These are phyloP conservation scores for Pantherophis alleghaniensis DNA, from an alignment of 2,797 vertebrate genomes.

Conservation along the genomic window DNA sequence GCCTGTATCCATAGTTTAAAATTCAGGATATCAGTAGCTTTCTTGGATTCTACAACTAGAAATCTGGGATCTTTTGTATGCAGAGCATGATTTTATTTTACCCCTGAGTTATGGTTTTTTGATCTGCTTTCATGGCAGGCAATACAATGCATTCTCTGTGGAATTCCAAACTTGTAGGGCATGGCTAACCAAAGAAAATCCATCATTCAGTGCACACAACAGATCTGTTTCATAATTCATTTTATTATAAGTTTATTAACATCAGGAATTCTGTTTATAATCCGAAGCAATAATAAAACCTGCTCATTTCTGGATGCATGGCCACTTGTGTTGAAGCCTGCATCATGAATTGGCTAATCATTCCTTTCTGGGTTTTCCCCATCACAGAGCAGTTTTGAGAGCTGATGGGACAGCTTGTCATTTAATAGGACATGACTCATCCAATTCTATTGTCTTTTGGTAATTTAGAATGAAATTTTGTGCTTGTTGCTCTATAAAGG, in stretches of 20 bases:
- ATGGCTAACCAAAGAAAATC: not conserved
- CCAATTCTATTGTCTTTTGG: slow-evolving; percentile 2
- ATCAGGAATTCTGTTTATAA: not conserved
- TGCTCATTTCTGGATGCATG: not conserved
- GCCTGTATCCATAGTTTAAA: not conserved
- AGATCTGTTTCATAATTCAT: not conserved
- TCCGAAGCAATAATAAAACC: slow-evolving; percentile 4
- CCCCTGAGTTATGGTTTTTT: not conserved
- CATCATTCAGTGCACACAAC: not conserved
- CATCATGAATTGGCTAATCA: not conserved
- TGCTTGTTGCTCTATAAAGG: slow-evolving; percentile 29
- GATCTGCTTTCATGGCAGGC: not conserved
- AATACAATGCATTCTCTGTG: not conserved
- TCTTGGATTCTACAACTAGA: not conserved
- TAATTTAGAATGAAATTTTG: slow-evolving; percentile 42
- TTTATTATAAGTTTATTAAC: slow-evolving; percentile 4
- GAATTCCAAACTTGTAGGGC: not conserved
- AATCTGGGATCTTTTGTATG: not conserved
- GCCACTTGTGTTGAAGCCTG: not conserved
- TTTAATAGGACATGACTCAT: slow-evolving; percentile 36
- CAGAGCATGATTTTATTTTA: not conserved
- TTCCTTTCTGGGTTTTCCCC: rapidly evolving
- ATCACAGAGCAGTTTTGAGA: not conserved
- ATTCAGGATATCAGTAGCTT: not conserved
- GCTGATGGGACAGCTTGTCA: slow-evolving; percentile 11